These are phyloP conservation scores for Volucella inanis DNA, from an alignment of 2,888 invertebrate species.

Conservation along the genomic window DNA sequence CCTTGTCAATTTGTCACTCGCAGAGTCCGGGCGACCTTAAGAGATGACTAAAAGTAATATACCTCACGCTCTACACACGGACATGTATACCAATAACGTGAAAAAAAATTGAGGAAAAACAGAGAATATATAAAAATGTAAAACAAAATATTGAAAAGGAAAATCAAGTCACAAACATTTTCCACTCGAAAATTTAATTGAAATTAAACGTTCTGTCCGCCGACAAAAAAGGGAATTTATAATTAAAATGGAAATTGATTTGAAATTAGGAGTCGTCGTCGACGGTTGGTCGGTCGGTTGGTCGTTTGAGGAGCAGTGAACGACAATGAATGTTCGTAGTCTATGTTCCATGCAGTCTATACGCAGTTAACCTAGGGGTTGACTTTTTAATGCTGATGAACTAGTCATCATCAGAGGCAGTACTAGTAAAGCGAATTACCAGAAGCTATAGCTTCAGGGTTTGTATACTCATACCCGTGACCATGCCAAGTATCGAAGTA, in stretches of 20 bases:
- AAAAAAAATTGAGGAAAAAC: slow-evolving; percentile 14
- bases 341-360: slow-evolving; percentile 26
- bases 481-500: slow-evolving; percentile 42
- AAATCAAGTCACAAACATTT: slow-evolving; percentile 71
- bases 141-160: slow-evolving; percentile 11
- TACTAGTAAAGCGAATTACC: neutral
- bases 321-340: neutral
- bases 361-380: slow-evolving; percentile 8
- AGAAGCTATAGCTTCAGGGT: slow-evolving; percentile 20
- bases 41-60: slow-evolving; percentile 22
- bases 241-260: slow-evolving; percentile 74
- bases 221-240: slow-evolving; percentile 64
- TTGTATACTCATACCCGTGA: neutral
- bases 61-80: slow-evolving; percentile 39
- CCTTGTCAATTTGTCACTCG: slow-evolving; percentile 72
- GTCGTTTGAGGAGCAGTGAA: neutral
- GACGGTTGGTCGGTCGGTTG: too few relatives aligned
- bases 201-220: slow-evolving; percentile 65
- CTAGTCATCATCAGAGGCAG: neutral
- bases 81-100: slow-evolving; percentile 29
- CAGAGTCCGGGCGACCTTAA: slow-evolving; percentile 43
- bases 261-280: slow-evolving; percentile 53
- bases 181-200: slow-evolving; percentile 72
- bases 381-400: slow-evolving; percentile 40
- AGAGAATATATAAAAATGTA: slow-evolving; percentile 6